Evolutionary conservation across 2,888 invertebrate genomes (phyloP).

Genomic region (Brachycybe producta): DNA sequence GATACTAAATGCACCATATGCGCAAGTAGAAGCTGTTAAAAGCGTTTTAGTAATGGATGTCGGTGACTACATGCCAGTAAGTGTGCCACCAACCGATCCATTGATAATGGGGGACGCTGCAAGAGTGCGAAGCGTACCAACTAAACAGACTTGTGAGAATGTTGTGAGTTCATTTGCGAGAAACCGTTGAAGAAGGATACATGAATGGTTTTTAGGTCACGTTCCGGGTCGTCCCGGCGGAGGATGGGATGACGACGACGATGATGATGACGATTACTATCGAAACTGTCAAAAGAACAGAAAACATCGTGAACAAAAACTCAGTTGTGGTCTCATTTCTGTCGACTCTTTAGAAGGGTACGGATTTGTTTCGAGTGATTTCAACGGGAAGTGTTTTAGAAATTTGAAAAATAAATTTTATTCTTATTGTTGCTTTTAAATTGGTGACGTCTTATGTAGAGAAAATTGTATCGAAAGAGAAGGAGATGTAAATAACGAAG

Average conservation of each 20-base stretch:
- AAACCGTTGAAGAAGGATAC: neutral
- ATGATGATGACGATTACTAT: no score
- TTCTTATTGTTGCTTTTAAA: no score
- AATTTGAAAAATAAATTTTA: no score
- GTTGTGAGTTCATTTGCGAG: no score
- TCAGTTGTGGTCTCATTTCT: neutral
- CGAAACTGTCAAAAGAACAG: no score
- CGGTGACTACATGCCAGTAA: neutral
- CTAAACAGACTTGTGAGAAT: no score
- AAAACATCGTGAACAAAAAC: neutral
- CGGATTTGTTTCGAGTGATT: no score
- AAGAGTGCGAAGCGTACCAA: neutral
- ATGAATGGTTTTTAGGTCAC: neutral
- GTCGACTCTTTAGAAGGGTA: neutral
- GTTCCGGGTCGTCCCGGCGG: constrained; percentile 6
- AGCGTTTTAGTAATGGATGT: neutral
- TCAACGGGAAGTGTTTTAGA: no score
- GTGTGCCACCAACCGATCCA: neutral
- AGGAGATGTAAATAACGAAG: neutral
- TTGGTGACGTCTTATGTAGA: no score
- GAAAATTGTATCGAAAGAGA: neutral
- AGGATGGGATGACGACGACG: constrained; percentile 6
- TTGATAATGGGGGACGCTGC: neutral
- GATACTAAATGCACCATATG: neutral
- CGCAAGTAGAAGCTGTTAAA: neutral